Conservation (phyloP, 1,140 invertebrate genomes). For the Papilio machaon region DNA sequence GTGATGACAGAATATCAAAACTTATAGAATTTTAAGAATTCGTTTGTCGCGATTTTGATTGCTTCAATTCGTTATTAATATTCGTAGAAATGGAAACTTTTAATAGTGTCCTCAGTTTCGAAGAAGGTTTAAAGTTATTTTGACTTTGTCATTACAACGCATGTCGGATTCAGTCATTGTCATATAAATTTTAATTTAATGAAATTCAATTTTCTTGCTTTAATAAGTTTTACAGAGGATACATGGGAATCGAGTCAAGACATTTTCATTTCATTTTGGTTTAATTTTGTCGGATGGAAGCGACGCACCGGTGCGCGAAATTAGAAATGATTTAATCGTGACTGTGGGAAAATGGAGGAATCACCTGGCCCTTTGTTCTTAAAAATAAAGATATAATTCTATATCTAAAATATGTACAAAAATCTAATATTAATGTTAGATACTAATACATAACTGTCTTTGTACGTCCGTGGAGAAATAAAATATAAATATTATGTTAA, state of each 20-base stretch:
- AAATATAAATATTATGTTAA: neutral
- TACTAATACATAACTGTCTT: too few relatives aligned
- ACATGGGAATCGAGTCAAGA: constrained; percentile 19
- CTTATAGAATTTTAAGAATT: neutral
- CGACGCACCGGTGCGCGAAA: constrained; percentile 22
- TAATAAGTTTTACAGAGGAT: neutral
- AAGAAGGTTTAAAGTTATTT: neutral
- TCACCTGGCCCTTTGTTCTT: constrained; percentile 17
- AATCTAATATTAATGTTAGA: too few relatives aligned
- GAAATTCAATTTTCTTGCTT: constrained; percentile 5
- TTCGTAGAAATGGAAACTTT: neutral
- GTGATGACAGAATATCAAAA: neutral
- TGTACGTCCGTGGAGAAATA: neutral
- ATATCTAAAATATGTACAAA: neutral
- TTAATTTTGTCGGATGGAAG: constrained; percentile 18
- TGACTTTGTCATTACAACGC: neutral
- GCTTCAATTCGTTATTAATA: neutral
- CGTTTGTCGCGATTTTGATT: neutral
- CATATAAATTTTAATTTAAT: neutral
- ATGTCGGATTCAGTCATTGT: neutral
- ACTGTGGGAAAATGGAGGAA: constrained; percentile 8
- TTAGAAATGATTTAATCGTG: constrained; percentile 21
- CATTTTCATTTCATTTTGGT: constrained; percentile 23
- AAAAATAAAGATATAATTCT: neutral
- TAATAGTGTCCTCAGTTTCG: neutral